These are phyloP conservation scores for Drosophila arawakana DNA, from an alignment of 1,140 invertebrate species.

Conservation along the genomic window DNA sequence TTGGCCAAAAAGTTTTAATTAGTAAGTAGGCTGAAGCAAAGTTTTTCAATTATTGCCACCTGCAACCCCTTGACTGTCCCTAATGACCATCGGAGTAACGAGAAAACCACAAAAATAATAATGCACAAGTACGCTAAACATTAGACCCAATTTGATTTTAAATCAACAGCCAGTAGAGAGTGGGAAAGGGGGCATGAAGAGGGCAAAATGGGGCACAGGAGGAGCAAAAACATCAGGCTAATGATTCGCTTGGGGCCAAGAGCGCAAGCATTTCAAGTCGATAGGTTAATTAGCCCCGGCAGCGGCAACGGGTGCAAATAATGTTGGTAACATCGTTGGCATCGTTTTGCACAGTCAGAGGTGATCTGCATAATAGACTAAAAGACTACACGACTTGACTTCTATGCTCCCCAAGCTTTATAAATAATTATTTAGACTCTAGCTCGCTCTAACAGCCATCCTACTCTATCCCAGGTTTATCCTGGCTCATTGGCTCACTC, in stretches of 20 bases:
- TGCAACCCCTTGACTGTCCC: conserved; percentile 32
- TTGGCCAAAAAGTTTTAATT: conserved; percentile 75
- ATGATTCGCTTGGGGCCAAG: conserved; percentile 32
- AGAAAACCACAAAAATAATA: conserved; percentile 17
- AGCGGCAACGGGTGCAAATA: conserved; percentile 52
- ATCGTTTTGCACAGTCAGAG: conserved; percentile 32
- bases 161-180: conserved; percentile 70
- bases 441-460: background rate
- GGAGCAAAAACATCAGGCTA: conserved; percentile 10
- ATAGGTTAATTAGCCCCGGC: conserved; percentile 54
- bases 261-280: conserved; percentile 31
- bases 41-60: conserved; percentile 82
- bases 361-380: conserved; percentile 65
- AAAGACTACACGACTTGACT: conserved; percentile 15
- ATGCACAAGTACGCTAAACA: conserved; percentile 19
- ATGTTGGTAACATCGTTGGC: conserved; percentile 31
- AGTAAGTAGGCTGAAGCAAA: conserved; percentile 62
- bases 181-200: background rate
- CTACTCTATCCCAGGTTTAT: background rate
- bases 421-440: conserved; percentile 45
- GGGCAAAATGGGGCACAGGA: background rate
- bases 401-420: conserved; percentile 21
- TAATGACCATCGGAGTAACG: conserved; percentile 34
- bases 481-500: background rate
- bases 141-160: conserved; percentile 69